Conservation (phyloP, 2,888 invertebrate genomes). For the Zhengitettix transpicula region DNA sequence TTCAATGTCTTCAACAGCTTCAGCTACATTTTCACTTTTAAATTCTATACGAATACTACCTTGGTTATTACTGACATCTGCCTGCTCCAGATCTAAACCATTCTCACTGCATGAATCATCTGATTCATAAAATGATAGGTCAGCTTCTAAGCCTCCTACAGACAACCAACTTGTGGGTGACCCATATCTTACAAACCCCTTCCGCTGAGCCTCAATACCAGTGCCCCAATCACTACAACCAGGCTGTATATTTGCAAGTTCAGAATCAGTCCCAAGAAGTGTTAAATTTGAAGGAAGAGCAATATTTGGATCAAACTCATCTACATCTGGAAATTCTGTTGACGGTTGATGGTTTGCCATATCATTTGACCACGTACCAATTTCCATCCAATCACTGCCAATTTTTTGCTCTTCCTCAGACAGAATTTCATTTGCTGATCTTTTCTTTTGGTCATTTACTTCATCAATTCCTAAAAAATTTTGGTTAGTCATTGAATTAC, state of each 20-base stretch:
- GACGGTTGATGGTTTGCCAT: conserved; percentile 41
- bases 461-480: conserved; percentile 8
- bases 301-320: conserved; percentile 19
- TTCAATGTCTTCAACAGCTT: conserved; percentile 47
- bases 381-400: conserved; percentile 49
- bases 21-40: conserved; percentile 69
- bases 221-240: conserved; percentile 17
- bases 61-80: conserved; percentile 27
- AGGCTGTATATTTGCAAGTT: conserved; percentile 9
- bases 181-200: conserved; percentile 26
- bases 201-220: conserved; percentile 16
- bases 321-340: conserved; percentile 10
- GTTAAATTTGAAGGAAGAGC: conserved; percentile 46
- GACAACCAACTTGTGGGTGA: conserved; percentile 34
- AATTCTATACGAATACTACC: conserved; percentile 59
- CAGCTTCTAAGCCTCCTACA: conserved; percentile 21
- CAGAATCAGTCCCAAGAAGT: conserved; percentile 23
- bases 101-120: conserved; percentile 28
- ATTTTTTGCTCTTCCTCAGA: conserved; percentile 27
- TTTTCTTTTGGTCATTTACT: conserved; percentile 19
- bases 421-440: conserved; percentile 18
- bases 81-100: conserved; percentile 20
- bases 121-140: conserved; percentile 34
- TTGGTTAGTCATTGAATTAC: conserved; percentile 14
- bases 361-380: conserved; percentile 84